Evolutionary conservation across 2,797 vertebrate species (phyloP), one percentile per base, ranked within the genome.

Genomic region (Microctenopoma lineatum): DNA sequence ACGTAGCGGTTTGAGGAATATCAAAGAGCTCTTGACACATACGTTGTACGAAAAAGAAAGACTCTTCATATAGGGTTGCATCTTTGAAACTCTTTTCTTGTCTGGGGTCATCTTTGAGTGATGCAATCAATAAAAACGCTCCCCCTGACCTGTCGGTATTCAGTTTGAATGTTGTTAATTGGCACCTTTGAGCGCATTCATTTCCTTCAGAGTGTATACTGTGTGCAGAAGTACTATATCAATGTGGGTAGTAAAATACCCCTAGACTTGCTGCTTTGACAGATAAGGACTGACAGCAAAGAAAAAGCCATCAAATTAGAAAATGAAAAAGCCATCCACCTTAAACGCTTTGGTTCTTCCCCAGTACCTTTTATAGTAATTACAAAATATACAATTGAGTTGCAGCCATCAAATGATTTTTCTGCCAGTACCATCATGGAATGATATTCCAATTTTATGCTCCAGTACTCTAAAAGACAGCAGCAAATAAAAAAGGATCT

Each of bases 311-410:
- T 91, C 82, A 87, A 80, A 85, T 88, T 87, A 88, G 74, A 91
- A 90, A 88, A 83, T 80, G 73, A 87, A 87, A 89, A 83, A 83
- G 71, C 60, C 66, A 74, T 82, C 83, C 84, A 84, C 79, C 80
- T 84, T 84, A 79, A 90, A 88, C 32, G 73, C 53, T 84, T 85
- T 75, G 84, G 80, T 87, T 92, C 84, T 87, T 86, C 67, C 81
- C 79, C 85, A 80, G 68, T 83, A 90, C 88, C 87, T 92, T 90
- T 93, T 91, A 93, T 80, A 79, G 85, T 87, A 90, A 93, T 93
- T 93, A 91, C 85, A 89, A 92, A 89, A 88, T 70, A 77, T 75
- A 88, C 77, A 84, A 87, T 83, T 84, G 74, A 91, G 81, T 81
- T 85, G 79, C 27, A 86, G 84, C 86, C 69, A 87, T 92, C 84